Evolutionary conservation across 2,797 vertebrate species (phyloP), one percentile per base, ranked within the genome.

Genomic region (Bradypodion pumilum): DNA sequence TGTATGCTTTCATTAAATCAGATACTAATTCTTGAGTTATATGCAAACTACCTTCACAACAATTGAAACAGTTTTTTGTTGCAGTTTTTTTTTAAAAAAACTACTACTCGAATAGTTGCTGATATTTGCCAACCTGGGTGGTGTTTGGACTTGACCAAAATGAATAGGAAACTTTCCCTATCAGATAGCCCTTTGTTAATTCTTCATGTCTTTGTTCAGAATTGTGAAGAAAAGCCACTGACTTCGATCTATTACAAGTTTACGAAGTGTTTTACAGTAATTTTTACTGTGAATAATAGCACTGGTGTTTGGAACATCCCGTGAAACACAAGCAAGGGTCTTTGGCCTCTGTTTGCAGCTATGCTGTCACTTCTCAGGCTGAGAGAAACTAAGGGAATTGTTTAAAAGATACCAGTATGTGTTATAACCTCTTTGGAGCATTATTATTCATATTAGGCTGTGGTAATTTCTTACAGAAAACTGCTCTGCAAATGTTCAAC

Each of bases 331-430:
- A 80, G 89, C 86, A 65, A 80, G 1, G 89, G 90, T 91, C 70
- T 75, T 60, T 77, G 91, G 87, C 92, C 92, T 92, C 86, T 91
- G 90, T 92, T 92, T 90, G 84, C 90, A 94, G 90, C 73, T 84
- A 81, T 1, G 74, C 86, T 78, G 90, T 84, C 91, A 89, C 84
- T 90, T 90, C 89, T 90, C 90, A 0, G 83, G 88, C 1, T 84
- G 82, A 76, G 82, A 49, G 85, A 46, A 83, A 88, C 88, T 35
- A 29, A 84, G 91, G 90, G 91, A 94, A 92, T 91, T 87, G 87
- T 1, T 85, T 83, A 80, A 85, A 88, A 86, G 1, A 87, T 86
- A 78, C 81, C 84, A 42, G 80, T 1, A 78, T 85, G 7, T 69
- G 62, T 86, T 89, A 72, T 82, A 77, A 72, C 16, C 72, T 87